Evolutionary conservation across 2,797 vertebrate genomes (phyloP).

Genomic region (Austrolebias charrua): DNA sequence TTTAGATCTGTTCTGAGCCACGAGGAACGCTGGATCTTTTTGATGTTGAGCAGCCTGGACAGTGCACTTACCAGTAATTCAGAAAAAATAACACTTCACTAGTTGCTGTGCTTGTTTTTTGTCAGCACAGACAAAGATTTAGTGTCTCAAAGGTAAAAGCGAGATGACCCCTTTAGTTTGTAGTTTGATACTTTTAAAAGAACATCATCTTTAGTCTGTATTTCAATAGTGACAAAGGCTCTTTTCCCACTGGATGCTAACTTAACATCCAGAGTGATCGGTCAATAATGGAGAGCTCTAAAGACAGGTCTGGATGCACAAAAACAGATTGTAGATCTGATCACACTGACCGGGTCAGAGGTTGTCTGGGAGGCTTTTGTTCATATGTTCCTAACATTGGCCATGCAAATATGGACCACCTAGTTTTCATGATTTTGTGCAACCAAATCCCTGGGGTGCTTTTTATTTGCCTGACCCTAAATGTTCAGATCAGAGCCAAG

Average conservation of each 20-base stretch:
- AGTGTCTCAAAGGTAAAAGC: constrained; percentile 13
- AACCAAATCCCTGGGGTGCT: background rate
- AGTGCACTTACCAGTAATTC: constrained; percentile 27
- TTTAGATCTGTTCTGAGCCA: constrained; percentile 52
- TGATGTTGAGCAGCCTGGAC: constrained; percentile 51
- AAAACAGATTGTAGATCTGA: background rate
- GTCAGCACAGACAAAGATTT: constrained; percentile 7
- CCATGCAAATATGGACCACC: background rate
- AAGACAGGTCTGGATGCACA: background rate
- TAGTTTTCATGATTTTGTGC: background rate
- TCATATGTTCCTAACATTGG: background rate
- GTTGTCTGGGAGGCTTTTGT: background rate
- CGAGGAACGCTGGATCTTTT: constrained; percentile 37
- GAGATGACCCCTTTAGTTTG: background rate
- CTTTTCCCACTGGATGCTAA: background rate
- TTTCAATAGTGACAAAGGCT: background rate
- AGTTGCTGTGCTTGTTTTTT: background rate
- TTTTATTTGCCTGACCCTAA: background rate
- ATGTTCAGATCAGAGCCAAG: background rate
- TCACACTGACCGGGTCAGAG: background rate
- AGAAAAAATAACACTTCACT: constrained; percentile 40
- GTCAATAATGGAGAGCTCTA: background rate
- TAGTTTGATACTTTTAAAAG: background rate
- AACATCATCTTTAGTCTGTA: background rate
- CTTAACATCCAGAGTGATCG: background rate